Percentiles rank a stretch among this genome's conserved stretches.
Conservation (phyloP, 2,797 vertebrate genomes). For the Lophius americanus region DNA sequence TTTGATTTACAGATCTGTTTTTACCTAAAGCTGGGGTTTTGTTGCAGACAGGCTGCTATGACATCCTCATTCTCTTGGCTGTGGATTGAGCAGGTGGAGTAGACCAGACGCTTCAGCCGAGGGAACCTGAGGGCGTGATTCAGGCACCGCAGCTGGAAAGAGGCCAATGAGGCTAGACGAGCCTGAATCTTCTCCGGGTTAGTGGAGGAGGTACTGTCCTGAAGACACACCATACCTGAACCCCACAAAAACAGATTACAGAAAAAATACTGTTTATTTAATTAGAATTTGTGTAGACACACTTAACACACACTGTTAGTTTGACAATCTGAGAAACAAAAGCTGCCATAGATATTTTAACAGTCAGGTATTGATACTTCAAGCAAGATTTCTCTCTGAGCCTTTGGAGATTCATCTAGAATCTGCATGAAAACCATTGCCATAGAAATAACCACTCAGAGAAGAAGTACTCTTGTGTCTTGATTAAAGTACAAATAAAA, state of each 20-base stretch:
- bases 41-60: conserved; percentile 80
- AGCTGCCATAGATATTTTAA: too few relatives aligned
- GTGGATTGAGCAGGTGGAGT: conserved; percentile 94
- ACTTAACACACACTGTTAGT: too few relatives aligned
- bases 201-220: conserved; percentile 43
- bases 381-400: too few relatives aligned
- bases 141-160: conserved; percentile 88
- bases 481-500: background rate
- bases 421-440: background rate
- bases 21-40: conserved; percentile 85
- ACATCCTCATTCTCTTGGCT: conserved; percentile 93
- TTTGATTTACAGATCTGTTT: background rate
- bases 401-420: too few relatives aligned
- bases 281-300: too few relatives aligned
- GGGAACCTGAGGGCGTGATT: conserved; percentile 89
- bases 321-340: too few relatives aligned
- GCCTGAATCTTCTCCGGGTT: conserved; percentile 51
- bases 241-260: background rate
- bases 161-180: conserved; percentile 85
- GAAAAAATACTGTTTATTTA: background rate
- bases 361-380: too few relatives aligned
- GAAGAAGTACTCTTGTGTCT: too few relatives aligned
- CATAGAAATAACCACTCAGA: background rate
- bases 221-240: conserved; percentile 87
- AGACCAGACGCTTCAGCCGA: conserved; percentile 83